These are phyloP conservation scores for Drosophila murphyi DNA, from an alignment of 1,140 invertebrate species.

Conservation along the genomic window DNA sequence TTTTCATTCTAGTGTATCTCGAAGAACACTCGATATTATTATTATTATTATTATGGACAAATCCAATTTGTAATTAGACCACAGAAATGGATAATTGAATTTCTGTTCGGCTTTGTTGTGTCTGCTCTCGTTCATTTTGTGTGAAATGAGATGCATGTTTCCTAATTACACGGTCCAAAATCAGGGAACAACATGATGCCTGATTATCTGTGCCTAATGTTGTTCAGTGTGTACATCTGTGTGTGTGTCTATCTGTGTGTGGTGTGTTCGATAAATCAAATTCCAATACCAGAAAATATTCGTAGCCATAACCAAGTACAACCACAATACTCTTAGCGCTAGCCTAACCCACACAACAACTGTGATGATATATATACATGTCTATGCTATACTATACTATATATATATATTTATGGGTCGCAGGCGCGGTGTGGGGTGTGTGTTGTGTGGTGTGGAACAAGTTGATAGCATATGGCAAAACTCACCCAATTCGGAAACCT, in stretches of 20 bases:
- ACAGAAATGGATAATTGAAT: conserved; percentile 10
- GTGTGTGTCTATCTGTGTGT: conserved; percentile 6
- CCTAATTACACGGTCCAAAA: conserved; percentile 19
- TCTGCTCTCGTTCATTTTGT: conserved; percentile 6
- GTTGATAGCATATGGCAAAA: conserved; percentile 4
- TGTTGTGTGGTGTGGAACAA: too few relatives aligned
- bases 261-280: conserved; percentile 47
- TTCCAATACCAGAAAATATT: conserved; percentile 45
- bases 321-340: conserved; percentile 22
- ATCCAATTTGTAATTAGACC: neutral
- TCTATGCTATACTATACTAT: too few relatives aligned
- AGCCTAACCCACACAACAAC: neutral
- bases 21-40: too few relatives aligned
- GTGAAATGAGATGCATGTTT: conserved; percentile 26
- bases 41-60: neutral
- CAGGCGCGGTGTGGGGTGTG: neutral
- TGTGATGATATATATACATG: too few relatives aligned
- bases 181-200: neutral
- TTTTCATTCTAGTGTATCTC: too few relatives aligned
- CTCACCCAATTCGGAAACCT: conserved; percentile 93
- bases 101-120: conserved; percentile 1
- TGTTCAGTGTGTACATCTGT: neutral
- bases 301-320: conserved; percentile 24
- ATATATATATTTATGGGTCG: neutral
- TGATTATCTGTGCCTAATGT: neutral